Evolutionary conservation across 2,113 vertebrate genomes (phyloP).

Genomic region (Daubentonia madagascariensis): DNA sequence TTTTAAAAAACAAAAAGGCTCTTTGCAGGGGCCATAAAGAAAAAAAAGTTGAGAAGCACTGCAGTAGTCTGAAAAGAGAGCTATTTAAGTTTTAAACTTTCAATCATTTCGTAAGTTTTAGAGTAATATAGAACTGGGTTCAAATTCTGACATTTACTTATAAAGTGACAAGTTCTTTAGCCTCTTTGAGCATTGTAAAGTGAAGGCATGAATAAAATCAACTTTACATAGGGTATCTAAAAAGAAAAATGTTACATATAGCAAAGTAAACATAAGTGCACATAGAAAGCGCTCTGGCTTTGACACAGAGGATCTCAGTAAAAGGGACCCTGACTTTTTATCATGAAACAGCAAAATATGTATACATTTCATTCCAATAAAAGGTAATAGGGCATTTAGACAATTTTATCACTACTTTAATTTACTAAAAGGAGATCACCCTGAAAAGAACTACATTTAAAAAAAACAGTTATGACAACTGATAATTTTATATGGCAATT

Average conservation of each 20-base stretch:
- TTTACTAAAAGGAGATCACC: neutral
- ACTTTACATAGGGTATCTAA: neutral
- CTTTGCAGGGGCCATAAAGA: neutral
- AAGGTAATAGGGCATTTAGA: neutral
- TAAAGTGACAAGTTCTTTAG: slow-evolving; percentile 22
- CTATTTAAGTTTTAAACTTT: slow-evolving; percentile 9
- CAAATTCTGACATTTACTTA: neutral
- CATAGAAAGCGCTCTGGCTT: neutral
- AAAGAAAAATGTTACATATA: neutral
- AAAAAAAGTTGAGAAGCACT: neutral
- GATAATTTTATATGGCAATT: neutral
- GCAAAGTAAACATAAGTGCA: neutral
- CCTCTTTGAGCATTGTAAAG: neutral
- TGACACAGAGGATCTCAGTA: neutral
- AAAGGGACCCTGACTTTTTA: neutral
- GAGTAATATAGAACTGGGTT: neutral
- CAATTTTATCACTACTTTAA: neutral
- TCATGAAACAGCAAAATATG: neutral
- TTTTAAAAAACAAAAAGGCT: neutral
- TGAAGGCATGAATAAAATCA: neutral
- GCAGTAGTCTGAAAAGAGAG: neutral
- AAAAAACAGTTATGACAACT: neutral
- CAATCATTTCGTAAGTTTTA: neutral
- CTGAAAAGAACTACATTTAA: neutral
- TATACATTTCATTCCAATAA: neutral